Evolutionary conservation across 2,113 vertebrate genomes (phyloP).

Genomic region (Pseudopodoces humilis): DNA sequence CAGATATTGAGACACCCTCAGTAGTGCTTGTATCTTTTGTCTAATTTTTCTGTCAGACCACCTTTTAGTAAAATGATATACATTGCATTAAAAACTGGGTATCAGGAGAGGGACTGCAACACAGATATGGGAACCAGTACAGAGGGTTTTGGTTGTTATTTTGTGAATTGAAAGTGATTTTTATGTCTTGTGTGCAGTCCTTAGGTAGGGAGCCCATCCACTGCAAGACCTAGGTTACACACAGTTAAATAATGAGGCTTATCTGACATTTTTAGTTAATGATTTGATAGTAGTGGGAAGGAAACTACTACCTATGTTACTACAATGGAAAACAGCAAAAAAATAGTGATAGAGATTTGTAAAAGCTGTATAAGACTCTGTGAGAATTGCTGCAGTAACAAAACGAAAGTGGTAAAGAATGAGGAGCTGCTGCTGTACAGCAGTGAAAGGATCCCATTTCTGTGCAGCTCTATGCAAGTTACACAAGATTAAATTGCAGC

Average conservation of each 20-base stretch:
- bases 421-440: background rate
- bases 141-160: background rate
- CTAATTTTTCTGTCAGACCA: background rate
- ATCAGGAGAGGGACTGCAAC: background rate
- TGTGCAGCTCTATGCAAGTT: constrained; percentile 1
- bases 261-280: constrained; percentile 1
- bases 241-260: background rate
- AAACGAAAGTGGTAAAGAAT: background rate
- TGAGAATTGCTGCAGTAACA: constrained; percentile 7
- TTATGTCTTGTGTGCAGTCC: background rate
- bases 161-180: background rate
- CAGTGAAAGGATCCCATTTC: constrained; percentile 36
- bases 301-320: background rate
- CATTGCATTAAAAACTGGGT: background rate
- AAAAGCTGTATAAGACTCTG: background rate
- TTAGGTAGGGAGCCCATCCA: background rate
- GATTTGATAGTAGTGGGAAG: background rate
- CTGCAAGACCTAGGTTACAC: background rate
- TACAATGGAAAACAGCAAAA: constrained; percentile 29
- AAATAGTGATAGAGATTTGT: constrained; percentile 4
- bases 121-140: background rate
- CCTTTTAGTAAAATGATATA: background rate
- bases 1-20: background rate
- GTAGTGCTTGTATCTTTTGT: background rate
- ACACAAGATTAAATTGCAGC: constrained; percentile 23